Base-by-base conservation (phyloP, 2,797 vertebrate species). In the Tolypeutes matacus region DNA sequence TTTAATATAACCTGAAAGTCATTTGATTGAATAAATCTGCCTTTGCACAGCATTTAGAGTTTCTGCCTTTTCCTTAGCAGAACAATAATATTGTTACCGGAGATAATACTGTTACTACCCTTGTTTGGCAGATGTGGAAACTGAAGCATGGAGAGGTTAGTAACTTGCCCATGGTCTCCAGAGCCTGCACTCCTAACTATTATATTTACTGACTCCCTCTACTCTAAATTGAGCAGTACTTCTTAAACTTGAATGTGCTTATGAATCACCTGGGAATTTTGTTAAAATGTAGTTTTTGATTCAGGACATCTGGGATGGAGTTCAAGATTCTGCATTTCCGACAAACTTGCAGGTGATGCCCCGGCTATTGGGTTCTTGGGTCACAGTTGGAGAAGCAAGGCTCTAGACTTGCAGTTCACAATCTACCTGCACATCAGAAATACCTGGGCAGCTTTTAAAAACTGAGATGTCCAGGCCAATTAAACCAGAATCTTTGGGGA, bases 271-370 rank as follows among this genome's bases (percentile, higher is more conserved):
- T 51, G 4, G 11, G 51, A 27, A 58, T 70, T 36, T 46, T 69
- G 53, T 73, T 82, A 93, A 90, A 85, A 76, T 69, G 42, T 17
- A 76, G 46, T 64, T 80, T 80, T 69, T 73, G 23, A n/a, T 83
- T 80, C 18, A 89, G 49, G 31, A 56, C 9, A 89, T 64, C 34
- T 58, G 62, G 29, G 34, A 5, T 64, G 49, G 23, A 12, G 51
- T 23, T 14, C 46, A 58, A 51, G 42, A 46, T 64, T 29, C 76
- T 46, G 46, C 46, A 46, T 46, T 46, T 58, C 31, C 12, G 76
- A 72, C 39, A 49, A 75, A 53, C 36, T 76, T 70, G 23, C 46
- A 36, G 17, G 39, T 51, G 53, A 39, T 3, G 11, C 13, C 2
- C 12, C 5, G 62, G 49, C 21, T 14, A 2, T 13, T 53, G n/a